These are phyloP conservation scores for Melanotaenia nigrans DNA, from an alignment of 2,797 vertebrate genomes.

Conservation along the genomic window DNA sequence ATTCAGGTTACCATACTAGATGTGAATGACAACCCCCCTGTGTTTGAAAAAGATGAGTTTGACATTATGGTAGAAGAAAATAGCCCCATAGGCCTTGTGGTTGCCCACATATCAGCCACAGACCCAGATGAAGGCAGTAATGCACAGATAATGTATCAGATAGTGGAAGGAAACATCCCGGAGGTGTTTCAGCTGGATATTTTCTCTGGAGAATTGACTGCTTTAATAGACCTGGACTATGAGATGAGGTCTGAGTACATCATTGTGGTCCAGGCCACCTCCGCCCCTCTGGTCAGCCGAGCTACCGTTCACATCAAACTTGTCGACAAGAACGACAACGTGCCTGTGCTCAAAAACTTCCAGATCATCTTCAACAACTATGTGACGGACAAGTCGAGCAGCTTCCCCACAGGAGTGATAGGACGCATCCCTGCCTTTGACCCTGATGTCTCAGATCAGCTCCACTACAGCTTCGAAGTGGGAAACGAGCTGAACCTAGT, in stretches of 20 bases:
- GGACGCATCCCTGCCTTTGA: conserved; percentile 92
- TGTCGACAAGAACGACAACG: conserved; percentile 92
- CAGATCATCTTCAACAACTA: conserved; percentile 99
- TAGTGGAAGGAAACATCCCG: conserved; percentile 97
- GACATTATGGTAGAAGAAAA: conserved; percentile 96
- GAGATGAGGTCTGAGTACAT: conserved; percentile 91
- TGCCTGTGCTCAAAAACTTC: conserved; percentile 92
- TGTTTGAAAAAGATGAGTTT: conserved; percentile 94
- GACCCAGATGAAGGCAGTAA: conserved; percentile 97
- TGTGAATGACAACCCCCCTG: conserved; percentile 95
- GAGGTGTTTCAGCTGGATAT: conserved; percentile 97
- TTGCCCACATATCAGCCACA: conserved; percentile 90
- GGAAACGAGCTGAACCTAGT: conserved; percentile 94
- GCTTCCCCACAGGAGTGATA: conserved; percentile 92
- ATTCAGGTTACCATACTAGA: conserved; percentile 91
- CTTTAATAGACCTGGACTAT: conserved; percentile 93
- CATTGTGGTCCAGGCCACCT: conserved; percentile 96
- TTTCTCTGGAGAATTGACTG: conserved; percentile 94
- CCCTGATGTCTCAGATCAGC: conserved; percentile 90
- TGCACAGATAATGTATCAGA: conserved; percentile 98
- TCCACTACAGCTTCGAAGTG: conserved; percentile 89
- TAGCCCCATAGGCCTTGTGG: conserved; percentile 93
- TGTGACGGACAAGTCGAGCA: conserved; percentile 91
- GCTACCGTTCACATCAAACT: conserved; percentile 93
- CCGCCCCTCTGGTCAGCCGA: conserved; percentile 94